Evolutionary conservation across 2,888 invertebrate genomes (phyloP), one percentile per base, ranked within the genome.

Genomic region (Empis livida): DNA sequence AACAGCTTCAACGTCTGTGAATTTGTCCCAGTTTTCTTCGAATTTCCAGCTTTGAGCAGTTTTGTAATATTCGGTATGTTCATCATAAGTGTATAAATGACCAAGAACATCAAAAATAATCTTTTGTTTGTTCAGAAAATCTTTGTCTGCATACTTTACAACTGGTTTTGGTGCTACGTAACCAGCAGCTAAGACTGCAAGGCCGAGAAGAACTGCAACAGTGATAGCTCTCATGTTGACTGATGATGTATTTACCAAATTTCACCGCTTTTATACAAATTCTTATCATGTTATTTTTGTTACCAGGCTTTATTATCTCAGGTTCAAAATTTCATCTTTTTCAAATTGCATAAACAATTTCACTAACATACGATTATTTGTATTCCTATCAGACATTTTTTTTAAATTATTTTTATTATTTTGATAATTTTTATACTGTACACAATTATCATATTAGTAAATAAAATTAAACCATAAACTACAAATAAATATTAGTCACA

Each of bases 11-110:
- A 66, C 63, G 61, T 75, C 74, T 48, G 78, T 78, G 62, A 75
- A 83, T 54, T 76, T 73, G 54, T 76, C 73, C 15, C 70, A 56
- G 61, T 82, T 75, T 48, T 78, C 71, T 31, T 77, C 74, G 47
- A 53, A 66, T 14, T 61, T 57, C 2, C 50, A 53, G 3, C 55
- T 58, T 43, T 60, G 60, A 13, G 65, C 59, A 42, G 45, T 47
- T 23, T 51, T 20, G 13, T 45, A 50, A 31, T 47, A 45, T 42
- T 55, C 35, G 6, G 44, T 45, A 16, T 45, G 39, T 11, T 49
- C 35, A 49, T 68, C 77, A 71, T 76, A 77, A 61, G 84, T 82
- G 53, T 77, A 74, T 46, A 78, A 66, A 55, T 76, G 75, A 53
- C 74, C 73, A 53, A 76, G 61, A 27, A 79, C 65, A 38, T 71